These are phyloP conservation scores for Ibycter americanus DNA, from an alignment of 2,797 vertebrate genomes.

Conservation along the genomic window DNA sequence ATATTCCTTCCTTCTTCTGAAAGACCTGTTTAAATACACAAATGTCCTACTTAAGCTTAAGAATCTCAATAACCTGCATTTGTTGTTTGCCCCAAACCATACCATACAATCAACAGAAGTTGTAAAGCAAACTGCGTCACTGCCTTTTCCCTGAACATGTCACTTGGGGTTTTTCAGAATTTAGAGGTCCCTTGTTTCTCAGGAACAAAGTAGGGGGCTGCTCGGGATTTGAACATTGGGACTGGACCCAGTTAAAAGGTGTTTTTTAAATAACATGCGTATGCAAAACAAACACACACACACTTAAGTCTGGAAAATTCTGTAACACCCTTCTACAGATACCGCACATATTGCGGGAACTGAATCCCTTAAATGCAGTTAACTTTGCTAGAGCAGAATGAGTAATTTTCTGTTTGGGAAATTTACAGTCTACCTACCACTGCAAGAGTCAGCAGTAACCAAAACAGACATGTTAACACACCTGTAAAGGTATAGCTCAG, in stretches of 20 bases:
- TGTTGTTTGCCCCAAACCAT: background rate
- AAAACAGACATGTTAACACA: background rate
- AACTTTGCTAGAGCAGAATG: background rate
- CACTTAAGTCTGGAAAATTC: background rate
- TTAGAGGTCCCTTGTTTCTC: background rate
- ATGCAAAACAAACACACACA: background rate
- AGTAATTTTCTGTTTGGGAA: background rate
- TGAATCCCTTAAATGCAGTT: background rate
- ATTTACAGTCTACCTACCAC: background rate
- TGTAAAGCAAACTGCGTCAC: background rate
- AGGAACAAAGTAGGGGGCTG: background rate
- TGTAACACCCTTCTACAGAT: background rate
- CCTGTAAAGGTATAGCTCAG: background rate
- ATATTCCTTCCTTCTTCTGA: background rate
- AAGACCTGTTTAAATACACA: background rate
- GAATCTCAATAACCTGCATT: background rate
- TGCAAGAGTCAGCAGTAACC: background rate
- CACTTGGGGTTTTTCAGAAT: background rate
- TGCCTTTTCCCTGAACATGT: background rate
- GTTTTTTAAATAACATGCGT: background rate
- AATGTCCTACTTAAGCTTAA: background rate
- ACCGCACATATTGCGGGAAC: background rate
- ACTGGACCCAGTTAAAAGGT: background rate
- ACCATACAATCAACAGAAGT: background rate
- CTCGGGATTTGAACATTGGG: background rate